Conservation (phyloP, 2,888 invertebrate genomes). For the Sipunculus nudus region DNA sequence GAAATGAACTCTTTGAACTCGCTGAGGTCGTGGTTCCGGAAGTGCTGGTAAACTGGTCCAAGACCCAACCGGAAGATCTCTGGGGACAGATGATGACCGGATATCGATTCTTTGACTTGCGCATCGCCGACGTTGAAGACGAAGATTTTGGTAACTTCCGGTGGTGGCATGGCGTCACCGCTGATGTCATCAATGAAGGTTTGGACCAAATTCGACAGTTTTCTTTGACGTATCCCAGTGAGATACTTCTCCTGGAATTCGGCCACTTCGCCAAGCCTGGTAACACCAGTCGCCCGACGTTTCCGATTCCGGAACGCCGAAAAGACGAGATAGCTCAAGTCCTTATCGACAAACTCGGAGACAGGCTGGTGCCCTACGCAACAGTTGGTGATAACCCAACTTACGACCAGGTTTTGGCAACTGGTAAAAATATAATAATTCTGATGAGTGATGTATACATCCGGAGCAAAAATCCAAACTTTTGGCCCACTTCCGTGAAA, state of each 20-base stretch:
- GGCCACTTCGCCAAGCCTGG: conserved; percentile 1
- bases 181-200: conserved; percentile 2
- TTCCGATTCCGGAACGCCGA: background rate
- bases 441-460: conserved; percentile 7
- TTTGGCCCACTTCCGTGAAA: background rate
- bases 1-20: background rate
- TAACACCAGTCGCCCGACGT: background rate
- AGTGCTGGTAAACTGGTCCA: background rate
- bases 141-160: too few species aligned
- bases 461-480: background rate
- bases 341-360: background rate
- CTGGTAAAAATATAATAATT: background rate
- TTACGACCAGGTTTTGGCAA: background rate
- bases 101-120: background rate
- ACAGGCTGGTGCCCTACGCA: background rate
- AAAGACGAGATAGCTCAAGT: background rate
- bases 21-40: background rate
- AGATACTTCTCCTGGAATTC: conserved; percentile 1
- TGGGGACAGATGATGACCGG: background rate
- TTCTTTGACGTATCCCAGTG: background rate
- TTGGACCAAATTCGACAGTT: conserved; percentile 1
- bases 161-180: background rate
- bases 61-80: background rate
- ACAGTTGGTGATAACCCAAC: conserved; percentile 6
- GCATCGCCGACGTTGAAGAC: background rate